Evolutionary conservation across 30 jellyfish, hydroid and myxozoan genomes (phyloP).

Genomic region (Morbakka virulenta): DNA sequence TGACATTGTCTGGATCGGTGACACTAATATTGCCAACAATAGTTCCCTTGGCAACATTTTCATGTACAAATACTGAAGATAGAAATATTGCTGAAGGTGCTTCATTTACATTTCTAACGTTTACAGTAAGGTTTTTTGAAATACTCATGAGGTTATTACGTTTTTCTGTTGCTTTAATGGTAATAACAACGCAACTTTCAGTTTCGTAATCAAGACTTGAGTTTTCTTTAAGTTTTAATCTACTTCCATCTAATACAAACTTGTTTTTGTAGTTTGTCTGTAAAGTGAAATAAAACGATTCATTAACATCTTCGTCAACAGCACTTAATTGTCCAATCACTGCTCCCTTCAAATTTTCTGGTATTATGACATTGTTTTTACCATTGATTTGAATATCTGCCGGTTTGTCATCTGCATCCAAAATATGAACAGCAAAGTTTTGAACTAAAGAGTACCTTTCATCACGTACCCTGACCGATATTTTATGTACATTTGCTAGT

Average conservation of each 20-base stretch:
- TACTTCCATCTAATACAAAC: conserved; percentile 25
- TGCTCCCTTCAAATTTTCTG: conserved; percentile 42
- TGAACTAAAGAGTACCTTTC: conserved; percentile 47
- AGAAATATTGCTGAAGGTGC: conserved; percentile 64
- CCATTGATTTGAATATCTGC: conserved; percentile 39
- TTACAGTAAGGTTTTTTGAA: conserved; percentile 1
- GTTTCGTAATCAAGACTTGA: conserved; percentile 57
- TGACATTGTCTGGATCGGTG: conserved; percentile 70
- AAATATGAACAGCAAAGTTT: conserved; percentile 12
- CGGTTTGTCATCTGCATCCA: conserved; percentile 76
- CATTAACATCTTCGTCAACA: conserved; percentile 70
- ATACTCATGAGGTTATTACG: conserved; percentile 51
- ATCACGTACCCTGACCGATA: conserved; percentile 43
- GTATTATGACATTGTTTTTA: conserved; percentile 10
- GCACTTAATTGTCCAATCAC: conserved; percentile 52
- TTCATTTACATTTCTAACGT: conserved; percentile 70
- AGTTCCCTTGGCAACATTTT: conserved; percentile 52
- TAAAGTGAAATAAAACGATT: conserved; percentile 37
- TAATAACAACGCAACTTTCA: conserved; percentile 13
- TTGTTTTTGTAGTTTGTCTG: conserved; percentile 14
- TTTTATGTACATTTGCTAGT: neutral
- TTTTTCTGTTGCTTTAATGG: conserved; percentile 34
- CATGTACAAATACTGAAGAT: conserved; percentile 37
- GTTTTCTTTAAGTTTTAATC: conserved; percentile 19
- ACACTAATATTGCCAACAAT: conserved; percentile 57